A percentile compares a stretch with the other conserved stretches of the same genome.
Evolutionary conservation across 2,888 invertebrate genomes (phyloP).

Genomic region (Loripinus fragilis): DNA sequence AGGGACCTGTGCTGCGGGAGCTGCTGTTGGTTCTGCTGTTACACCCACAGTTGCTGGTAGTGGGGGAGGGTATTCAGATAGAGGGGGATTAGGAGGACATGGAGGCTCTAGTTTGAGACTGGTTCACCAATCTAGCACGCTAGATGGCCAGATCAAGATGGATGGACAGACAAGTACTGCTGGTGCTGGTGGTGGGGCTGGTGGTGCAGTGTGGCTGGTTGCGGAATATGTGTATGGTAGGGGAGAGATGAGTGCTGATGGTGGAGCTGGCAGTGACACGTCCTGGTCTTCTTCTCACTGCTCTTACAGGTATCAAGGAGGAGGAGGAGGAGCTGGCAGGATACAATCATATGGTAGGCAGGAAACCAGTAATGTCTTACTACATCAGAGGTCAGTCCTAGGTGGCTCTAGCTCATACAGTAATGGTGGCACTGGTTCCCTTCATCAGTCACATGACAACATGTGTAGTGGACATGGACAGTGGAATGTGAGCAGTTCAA

Average conservation of each 20-base stretch:
- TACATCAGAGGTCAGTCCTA: constrained; percentile 46
- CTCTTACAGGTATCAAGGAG: constrained; percentile 57
- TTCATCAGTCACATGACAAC: constrained; percentile 41
- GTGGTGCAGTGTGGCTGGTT: constrained; percentile 73
- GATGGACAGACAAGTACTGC: constrained; percentile 50
- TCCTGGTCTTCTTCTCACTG: constrained; percentile 31
- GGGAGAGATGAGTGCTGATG: constrained; percentile 62
- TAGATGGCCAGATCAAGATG: constrained; percentile 65
- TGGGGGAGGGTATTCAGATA: constrained; percentile 67
- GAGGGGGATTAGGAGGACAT: constrained; percentile 46
- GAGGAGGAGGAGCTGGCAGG: constrained; percentile 72
- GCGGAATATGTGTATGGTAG: constrained; percentile 69
- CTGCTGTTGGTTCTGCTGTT: constrained; percentile 20
- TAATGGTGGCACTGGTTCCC: constrained; percentile 50
- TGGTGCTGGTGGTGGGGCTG: constrained; percentile 72
- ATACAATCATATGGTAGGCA: constrained; percentile 60
- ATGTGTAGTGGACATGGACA: constrained; percentile 65
- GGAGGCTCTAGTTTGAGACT: constrained; percentile 65
- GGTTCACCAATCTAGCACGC: constrained; percentile 40
- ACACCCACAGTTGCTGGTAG: constrained; percentile 65
- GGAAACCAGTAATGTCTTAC: constrained; percentile 63
- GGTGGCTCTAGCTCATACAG: constrained; percentile 48
- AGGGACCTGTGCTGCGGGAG: constrained; percentile 21
- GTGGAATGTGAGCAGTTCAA: constrained; percentile 33
- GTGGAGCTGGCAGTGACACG: constrained; percentile 56